Evolutionary conservation across 2,113 vertebrate genomes (phyloP).

Genomic region (Nicator chloris): DNA sequence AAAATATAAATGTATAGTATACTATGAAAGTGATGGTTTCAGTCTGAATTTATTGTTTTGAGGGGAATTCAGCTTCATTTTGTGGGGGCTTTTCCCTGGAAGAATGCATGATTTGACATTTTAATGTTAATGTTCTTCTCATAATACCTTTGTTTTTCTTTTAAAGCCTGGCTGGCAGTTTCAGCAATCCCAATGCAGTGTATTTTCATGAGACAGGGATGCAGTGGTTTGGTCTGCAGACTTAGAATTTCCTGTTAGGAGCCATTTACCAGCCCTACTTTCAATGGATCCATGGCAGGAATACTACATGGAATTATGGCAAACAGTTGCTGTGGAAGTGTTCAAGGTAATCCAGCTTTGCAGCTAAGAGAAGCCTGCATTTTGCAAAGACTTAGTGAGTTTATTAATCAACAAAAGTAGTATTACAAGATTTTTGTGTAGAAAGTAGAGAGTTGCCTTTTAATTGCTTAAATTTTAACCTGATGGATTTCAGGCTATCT

Average conservation of each 20-base stretch:
- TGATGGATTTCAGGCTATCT: background rate
- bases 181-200: background rate
- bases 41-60: background rate
- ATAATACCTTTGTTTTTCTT: background rate
- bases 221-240: background rate
- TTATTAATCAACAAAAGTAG: background rate
- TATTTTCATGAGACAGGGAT: conserved; percentile 15
- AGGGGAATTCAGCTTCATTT: background rate
- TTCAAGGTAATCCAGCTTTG: background rate
- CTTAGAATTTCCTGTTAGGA: background rate
- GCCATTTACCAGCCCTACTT: conserved; percentile 19
- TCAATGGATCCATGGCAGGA: conserved; percentile 21
- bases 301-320: background rate
- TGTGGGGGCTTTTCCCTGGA: background rate
- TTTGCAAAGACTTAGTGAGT: background rate
- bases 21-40: background rate
- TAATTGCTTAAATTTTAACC: background rate
- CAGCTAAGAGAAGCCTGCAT: background rate
- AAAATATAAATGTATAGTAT: background rate
- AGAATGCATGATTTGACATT: background rate
- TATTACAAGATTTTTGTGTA: background rate
- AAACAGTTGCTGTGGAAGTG: background rate
- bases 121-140: background rate
- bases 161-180: background rate
- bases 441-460: background rate